Evolutionary conservation across 2,888 invertebrate genomes (phyloP).

Genomic region (Apeira syringaria): DNA sequence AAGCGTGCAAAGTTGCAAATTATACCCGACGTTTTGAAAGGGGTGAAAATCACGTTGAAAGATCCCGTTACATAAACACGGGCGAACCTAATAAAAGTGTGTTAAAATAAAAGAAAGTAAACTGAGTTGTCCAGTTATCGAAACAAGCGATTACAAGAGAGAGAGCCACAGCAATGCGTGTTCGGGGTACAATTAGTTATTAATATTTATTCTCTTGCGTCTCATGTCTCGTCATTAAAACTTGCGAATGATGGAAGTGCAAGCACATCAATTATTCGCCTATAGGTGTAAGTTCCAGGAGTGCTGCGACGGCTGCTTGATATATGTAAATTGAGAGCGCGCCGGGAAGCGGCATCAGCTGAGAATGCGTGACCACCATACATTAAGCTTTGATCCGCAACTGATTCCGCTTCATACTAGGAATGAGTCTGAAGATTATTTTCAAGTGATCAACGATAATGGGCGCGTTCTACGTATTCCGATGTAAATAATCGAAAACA

Average conservation of each 20-base stretch:
- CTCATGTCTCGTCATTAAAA: constrained; percentile 8
- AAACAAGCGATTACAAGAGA: too few relatives aligned
- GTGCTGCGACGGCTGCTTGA: constrained; percentile 48
- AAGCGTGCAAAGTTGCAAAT: too few relatives aligned
- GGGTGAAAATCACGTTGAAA: too few relatives aligned
- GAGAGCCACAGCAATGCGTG: too few relatives aligned
- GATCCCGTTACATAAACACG: too few relatives aligned
- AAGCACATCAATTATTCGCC: constrained; percentile 43
- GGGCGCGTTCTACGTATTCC: constrained; percentile 10
- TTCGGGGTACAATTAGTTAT: too few relatives aligned
- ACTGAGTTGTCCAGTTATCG: too few relatives aligned
- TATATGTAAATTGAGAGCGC: constrained; percentile 62
- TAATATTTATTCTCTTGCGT: neutral
- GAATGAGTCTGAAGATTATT: constrained; percentile 17
- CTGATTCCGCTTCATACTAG: constrained; percentile 23
- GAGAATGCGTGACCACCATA: constrained; percentile 40
- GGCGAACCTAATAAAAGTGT: too few relatives aligned
- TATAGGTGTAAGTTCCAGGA: constrained; percentile 47
- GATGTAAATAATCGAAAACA: constrained; percentile 10
- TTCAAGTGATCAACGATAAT: constrained; percentile 23
- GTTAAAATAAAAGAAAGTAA: too few relatives aligned
- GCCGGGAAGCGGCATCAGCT: constrained; percentile 38
- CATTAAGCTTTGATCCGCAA: constrained; percentile 26
- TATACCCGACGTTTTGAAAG: too few relatives aligned
- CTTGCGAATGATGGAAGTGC: constrained; percentile 18